Base-by-base conservation (phyloP, 1,140 invertebrate genomes). In the Sycophila sp. region DNA sequence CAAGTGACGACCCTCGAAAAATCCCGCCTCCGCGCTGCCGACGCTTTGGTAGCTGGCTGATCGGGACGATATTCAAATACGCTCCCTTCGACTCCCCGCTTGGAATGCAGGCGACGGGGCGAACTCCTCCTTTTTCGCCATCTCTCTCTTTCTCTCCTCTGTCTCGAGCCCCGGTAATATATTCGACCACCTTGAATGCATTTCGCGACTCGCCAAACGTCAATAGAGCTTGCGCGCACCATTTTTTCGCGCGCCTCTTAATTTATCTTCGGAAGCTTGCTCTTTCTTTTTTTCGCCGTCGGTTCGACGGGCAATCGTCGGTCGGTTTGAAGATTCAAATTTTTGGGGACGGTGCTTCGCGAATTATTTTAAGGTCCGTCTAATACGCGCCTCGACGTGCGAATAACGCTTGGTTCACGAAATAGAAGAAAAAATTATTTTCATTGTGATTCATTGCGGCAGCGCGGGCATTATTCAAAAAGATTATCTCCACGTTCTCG, bases 51-150 rank as follows among this genome's bases (percentile, higher is more conserved):
- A 8, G 17, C 34, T 42, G 1, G 38, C 1, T 59, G 66, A 69
- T 59, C 55, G 28, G 55, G n/a, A 5, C 24, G 66, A 66, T 66
- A 68, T 68, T 58, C 65, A 68, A 58, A 58, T 68, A 68, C 28
- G 36, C n/a, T 22, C 28, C 32, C 65, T 47, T n/a, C n/a, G n/a
- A n/a, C n/a, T n/a, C n/a, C n/a, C n/a, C 24, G 28, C 53, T 17
- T 24, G 65, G 65, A 68, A 68, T 68, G 65, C 65, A 66, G 65
- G 34, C 38, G 51, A 68, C 53, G 38, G 26, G 28, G 13, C 2
- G 51, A 28, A 22, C 47, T 51, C 34, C 34, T 13, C 5, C 13
- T 17, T 19, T 22, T 7, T 22, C 22, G 47, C 47, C 5, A 5
- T 24, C 47, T 42, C 11, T 42, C n/a, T n/a, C n/a, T n/a, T n/a